These are phyloP conservation scores for Aleiodes alternator DNA, from an alignment of 2,888 invertebrate species.

Conservation along the genomic window DNA sequence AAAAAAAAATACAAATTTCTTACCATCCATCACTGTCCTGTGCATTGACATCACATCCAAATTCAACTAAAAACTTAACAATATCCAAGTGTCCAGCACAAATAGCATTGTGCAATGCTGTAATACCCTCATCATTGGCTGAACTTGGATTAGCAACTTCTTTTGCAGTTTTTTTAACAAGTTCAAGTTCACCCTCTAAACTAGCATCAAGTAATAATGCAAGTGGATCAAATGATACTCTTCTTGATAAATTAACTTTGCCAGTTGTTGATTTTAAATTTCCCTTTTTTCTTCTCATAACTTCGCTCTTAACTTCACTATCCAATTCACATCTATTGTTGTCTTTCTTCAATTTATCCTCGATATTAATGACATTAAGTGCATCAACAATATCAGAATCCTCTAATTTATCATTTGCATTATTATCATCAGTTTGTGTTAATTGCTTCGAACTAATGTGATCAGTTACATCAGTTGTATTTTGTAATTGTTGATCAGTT, in stretches of 20 bases:
- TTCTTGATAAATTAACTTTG: conserved; percentile 84
- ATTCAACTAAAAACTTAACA: conserved; percentile 97
- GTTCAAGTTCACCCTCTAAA: conserved; percentile 97
- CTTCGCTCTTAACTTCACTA: conserved; percentile 74
- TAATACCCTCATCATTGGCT: conserved; percentile 99
- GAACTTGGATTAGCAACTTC: conserved; percentile 97
- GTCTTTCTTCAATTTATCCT: conserved; percentile 68
- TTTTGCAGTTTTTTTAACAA: conserved; percentile 95
- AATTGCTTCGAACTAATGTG: conserved; percentile 55
- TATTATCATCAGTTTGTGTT: conserved; percentile 46
- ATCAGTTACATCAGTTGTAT: conserved; percentile 64
- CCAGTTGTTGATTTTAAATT: conserved; percentile 83
- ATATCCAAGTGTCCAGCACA: conserved; percentile 99
- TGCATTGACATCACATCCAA: conserved; percentile 99
- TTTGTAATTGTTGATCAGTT: conserved; percentile 64
- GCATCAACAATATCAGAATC: conserved; percentile 73
- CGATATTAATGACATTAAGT: conserved; percentile 72
- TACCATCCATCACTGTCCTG: conserved; percentile 98
- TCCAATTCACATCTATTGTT: conserved; percentile 58
- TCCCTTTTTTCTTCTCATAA: conserved; percentile 86
- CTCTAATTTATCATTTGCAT: conserved; percentile 68
- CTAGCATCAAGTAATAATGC: conserved; percentile 97
- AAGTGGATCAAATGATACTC: conserved; percentile 98
- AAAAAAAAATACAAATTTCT: conserved; percentile 54
- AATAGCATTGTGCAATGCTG: conserved; percentile 99